These are phyloP conservation scores for Torymus tubicola DNA, from an alignment of 2,888 invertebrate species.

Conservation along the genomic window DNA sequence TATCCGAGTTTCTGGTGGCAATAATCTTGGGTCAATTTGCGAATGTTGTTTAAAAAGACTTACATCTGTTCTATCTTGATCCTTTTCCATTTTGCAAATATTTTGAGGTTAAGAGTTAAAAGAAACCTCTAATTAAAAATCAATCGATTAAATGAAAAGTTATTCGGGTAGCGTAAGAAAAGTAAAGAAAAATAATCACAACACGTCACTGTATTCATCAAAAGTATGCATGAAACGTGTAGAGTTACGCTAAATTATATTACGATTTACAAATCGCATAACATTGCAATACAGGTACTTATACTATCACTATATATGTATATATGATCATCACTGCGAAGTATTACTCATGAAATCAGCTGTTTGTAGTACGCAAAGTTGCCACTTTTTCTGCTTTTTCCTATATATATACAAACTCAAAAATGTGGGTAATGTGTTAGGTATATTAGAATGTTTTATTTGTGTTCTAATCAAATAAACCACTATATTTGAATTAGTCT, in stretches of 20 bases:
- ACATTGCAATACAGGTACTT: no score
- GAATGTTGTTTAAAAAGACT: conserved; percentile 59
- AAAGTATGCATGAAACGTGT: conserved; percentile 11
- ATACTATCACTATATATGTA: conserved; percentile 15
- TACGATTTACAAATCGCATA: conserved; percentile 10
- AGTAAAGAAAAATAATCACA: conserved; percentile 9
- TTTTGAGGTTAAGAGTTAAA: conserved; percentile 60
- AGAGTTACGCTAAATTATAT: conserved; percentile 13
- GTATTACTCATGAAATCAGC: conserved; percentile 43
- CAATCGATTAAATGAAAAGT: neutral
- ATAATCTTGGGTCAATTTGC: conserved; percentile 73
- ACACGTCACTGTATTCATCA: conserved; percentile 32
- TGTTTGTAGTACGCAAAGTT: conserved; percentile 59
- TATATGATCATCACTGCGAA: neutral
- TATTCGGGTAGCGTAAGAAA: conserved; percentile 14
- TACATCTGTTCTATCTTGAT: conserved; percentile 57
- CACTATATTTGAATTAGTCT: no score
- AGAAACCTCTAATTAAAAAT: neutral
- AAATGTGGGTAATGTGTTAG: no score
- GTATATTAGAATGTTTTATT: no score
- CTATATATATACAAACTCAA: neutral
- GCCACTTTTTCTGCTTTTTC: conserved; percentile 32
- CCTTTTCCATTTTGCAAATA: conserved; percentile 62
- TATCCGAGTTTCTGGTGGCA: conserved; percentile 83
- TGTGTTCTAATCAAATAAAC: no score